These are phyloP conservation scores for Hypsopygia costalis DNA, from an alignment of 2,888 invertebrate species.

Conservation along the genomic window DNA sequence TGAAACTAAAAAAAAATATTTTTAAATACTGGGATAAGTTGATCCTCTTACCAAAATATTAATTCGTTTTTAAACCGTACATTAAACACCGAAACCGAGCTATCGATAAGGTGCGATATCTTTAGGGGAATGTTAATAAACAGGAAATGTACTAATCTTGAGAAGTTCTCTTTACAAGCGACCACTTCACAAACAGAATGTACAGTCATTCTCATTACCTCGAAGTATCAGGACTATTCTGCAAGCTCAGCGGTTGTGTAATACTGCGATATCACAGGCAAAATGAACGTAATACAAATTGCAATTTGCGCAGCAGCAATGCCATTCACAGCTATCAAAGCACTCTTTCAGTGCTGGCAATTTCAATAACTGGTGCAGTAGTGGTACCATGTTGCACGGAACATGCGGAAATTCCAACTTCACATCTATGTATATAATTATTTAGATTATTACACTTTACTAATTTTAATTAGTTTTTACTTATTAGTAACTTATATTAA, in stretches of 20 bases:
- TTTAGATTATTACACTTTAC: no score
- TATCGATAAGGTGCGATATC: no score
- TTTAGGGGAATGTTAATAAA: no score
- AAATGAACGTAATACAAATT: slow-evolving; percentile 37
- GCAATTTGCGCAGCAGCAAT: slow-evolving; percentile 29
- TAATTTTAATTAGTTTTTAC: no score
- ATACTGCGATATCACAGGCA: slow-evolving; percentile 6
- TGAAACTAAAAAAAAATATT: no score
- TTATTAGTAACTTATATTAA: no score
- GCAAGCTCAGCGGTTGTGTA: neutral
- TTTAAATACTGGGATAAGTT: no score
- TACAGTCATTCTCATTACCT: neutral
- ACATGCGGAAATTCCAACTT: neutral
- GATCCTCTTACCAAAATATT: no score
- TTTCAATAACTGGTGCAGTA: slow-evolving; percentile 31
- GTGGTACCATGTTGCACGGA: slow-evolving; percentile 10
- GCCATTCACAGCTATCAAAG: slow-evolving; percentile 28
- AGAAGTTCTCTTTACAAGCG: neutral
- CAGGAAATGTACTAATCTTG: no score
- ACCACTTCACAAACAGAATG: neutral
- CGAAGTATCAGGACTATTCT: neutral
- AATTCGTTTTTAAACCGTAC: no score
- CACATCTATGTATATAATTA: no score
- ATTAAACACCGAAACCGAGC: no score
- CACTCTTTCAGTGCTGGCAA: slow-evolving; percentile 32